Evolutionary conservation across 2,113 vertebrate species (phyloP).

Genomic region (Coturnix japonica): DNA sequence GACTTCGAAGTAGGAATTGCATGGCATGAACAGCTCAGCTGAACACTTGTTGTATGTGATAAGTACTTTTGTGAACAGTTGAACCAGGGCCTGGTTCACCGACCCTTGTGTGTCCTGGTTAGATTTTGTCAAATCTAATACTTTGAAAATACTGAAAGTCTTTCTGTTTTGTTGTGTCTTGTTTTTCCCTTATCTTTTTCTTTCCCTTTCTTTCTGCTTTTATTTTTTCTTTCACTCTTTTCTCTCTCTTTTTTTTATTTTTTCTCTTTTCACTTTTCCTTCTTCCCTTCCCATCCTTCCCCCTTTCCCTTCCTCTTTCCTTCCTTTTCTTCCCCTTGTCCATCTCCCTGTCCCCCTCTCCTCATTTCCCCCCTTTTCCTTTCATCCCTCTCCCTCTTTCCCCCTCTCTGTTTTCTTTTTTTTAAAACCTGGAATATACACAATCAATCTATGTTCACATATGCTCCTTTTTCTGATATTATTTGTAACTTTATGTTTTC

Average conservation of each 20-base stretch:
- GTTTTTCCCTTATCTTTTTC: background rate
- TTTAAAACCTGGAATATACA: no score
- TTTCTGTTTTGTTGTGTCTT: background rate
- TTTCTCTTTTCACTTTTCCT: background rate
- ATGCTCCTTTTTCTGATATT: background rate
- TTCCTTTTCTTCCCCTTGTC: background rate
- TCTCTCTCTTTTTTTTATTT: background rate
- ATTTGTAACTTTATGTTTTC: background rate
- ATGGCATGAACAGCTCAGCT: rapidly evolving
- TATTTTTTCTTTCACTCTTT: no score
- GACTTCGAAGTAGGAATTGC: background rate
- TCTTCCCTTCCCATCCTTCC: no score
- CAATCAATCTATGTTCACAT: no score
- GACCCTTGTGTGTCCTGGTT: background rate
- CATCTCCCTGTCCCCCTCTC: no score
- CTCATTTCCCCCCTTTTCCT: no score
- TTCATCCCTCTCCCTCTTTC: no score
- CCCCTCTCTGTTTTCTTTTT: no score
- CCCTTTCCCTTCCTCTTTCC: background rate
- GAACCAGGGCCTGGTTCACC: background rate
- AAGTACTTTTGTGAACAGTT: background rate
- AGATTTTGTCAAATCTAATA: background rate
- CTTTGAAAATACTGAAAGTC: background rate
- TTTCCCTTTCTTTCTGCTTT: no score
- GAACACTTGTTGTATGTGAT: background rate